Evolutionary conservation across 2,797 vertebrate genomes (phyloP).

Genomic region (Periophthalmus magnuspinnatus): DNA sequence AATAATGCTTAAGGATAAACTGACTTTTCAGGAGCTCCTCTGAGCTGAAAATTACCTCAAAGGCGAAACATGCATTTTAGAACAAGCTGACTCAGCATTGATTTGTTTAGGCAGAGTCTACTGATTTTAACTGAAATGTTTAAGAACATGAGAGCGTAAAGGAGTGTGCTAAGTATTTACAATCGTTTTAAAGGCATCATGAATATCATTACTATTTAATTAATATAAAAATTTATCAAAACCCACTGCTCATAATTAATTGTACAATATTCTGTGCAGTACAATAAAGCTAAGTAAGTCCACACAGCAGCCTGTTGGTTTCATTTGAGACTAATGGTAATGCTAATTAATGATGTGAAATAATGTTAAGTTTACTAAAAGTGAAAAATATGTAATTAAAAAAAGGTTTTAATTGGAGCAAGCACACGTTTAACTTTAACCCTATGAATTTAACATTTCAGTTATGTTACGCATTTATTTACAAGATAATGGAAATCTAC

Average conservation of each 20-base stretch:
- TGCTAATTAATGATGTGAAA: neutral
- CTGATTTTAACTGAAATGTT: neutral
- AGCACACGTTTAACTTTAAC: neutral
- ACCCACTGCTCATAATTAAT: neutral
- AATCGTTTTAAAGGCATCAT: neutral
- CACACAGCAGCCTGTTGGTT: neutral
- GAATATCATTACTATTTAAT: too few species aligned
- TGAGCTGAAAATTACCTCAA: neutral
- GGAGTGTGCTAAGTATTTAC: neutral
- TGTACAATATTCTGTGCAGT: neutral
- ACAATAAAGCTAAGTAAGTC: neutral
- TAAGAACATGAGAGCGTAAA: neutral
- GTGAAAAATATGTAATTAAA: neutral
- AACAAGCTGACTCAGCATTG: neutral
- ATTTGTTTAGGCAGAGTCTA: conserved; percentile 5
- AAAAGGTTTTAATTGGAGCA: neutral
- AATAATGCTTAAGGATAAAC: neutral
- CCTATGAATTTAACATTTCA: neutral
- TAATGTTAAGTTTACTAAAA: neutral
- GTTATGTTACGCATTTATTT: neutral
- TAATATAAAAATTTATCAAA: too few species aligned
- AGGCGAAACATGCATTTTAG: neutral
- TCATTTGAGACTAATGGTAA: neutral
- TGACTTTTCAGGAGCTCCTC: conserved; percentile 11
- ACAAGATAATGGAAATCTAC: too few species aligned